These are phyloP conservation scores for Pristionchus mayeri DNA, from an alignment of 2,888 invertebrate species.

Conservation along the genomic window DNA sequence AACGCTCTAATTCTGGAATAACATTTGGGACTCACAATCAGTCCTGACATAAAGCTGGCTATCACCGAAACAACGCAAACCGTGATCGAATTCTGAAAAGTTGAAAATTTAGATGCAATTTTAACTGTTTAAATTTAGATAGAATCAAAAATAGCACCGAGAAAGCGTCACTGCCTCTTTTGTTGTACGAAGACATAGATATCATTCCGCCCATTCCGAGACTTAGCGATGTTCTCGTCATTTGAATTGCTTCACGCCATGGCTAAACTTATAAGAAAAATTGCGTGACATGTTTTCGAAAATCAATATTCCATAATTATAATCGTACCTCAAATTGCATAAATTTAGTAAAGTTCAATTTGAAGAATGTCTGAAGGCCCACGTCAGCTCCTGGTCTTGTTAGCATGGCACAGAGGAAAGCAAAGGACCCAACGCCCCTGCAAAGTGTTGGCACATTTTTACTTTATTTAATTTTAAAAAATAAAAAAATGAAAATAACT, in stretches of 20 bases:
- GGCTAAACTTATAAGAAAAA: too few species aligned
- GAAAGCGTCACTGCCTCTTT: neutral
- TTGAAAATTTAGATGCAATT: too few species aligned
- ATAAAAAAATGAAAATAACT: neutral
- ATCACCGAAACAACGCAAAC: neutral
- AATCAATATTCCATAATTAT: too few species aligned
- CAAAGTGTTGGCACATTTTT: too few species aligned
- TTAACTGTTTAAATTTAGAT: too few species aligned
- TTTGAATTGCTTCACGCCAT: neutral
- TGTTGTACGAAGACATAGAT: neutral
- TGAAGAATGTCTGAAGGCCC: constrained; percentile 5
- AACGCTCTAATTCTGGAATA: too few species aligned
- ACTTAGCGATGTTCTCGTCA: neutral
- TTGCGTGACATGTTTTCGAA: too few species aligned
- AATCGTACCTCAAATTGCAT: too few species aligned
- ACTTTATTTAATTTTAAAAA: too few species aligned
- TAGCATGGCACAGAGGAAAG: neutral
- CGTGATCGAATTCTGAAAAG: neutral
- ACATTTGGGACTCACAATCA: too few species aligned
- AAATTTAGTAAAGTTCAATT: neutral
- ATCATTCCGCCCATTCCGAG: constrained; percentile 35
- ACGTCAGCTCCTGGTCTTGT: neutral
- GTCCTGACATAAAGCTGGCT: too few species aligned
- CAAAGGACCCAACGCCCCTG: neutral
- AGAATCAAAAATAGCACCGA: neutral